Evolutionary conservation across 2,888 invertebrate species (phyloP).

Genomic region (Polydrusus tereticollis): DNA sequence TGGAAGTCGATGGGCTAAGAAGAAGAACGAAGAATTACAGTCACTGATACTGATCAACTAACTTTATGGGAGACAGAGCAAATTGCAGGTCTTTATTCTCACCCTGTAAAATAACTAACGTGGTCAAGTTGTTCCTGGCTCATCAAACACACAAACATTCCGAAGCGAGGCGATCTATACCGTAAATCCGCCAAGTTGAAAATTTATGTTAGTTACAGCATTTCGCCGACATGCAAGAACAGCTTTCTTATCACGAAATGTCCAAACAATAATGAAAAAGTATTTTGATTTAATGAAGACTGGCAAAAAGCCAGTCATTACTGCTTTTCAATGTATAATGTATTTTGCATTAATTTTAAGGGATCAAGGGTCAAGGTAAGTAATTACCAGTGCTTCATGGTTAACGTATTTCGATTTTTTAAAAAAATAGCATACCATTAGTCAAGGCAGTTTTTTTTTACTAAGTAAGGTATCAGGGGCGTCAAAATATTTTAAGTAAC

Average conservation of each 20-base stretch:
- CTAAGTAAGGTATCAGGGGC: no score
- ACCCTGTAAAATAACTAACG: constrained; percentile 9
- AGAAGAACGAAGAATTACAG: no score
- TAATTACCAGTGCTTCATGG: constrained; percentile 8
- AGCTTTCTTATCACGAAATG: constrained; percentile 34
- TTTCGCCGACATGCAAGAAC: constrained; percentile 38
- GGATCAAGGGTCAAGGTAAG: constrained; percentile 33
- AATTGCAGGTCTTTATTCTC: neutral
- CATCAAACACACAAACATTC: constrained; percentile 11
- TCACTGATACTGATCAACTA: no score
- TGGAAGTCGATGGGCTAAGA: no score
- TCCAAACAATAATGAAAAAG: constrained; percentile 31
- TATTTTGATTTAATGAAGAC: constrained; percentile 35
- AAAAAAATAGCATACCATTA: no score
- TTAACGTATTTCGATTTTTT: neutral
- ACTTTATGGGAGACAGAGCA: no score
- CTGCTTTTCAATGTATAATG: constrained; percentile 31
- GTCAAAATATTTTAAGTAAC: no score
- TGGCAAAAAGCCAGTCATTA: constrained; percentile 46
- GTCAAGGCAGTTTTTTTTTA: no score
- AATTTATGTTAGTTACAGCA: constrained; percentile 18
- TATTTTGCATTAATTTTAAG: constrained; percentile 26
- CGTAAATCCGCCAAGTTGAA: neutral
- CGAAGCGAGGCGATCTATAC: neutral
- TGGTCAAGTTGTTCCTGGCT: constrained; percentile 5